These are phyloP conservation scores for Grantiella picta DNA, from an alignment of 2,113 vertebrate species.

Conservation along the genomic window DNA sequence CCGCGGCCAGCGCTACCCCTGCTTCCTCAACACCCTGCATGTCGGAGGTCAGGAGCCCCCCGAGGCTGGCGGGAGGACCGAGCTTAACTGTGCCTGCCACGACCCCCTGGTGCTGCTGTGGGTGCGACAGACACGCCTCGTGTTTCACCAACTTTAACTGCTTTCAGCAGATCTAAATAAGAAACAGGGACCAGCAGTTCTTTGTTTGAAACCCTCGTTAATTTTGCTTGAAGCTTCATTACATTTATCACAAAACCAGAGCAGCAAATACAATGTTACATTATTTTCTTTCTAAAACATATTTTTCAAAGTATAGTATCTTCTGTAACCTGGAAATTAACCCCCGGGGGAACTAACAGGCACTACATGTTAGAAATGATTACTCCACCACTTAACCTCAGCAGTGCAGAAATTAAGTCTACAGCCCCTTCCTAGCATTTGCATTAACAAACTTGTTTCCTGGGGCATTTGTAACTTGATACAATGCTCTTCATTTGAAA, in stretches of 20 bases:
- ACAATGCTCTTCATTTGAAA: background rate
- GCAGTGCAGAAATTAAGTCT: background rate
- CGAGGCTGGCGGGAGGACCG: background rate
- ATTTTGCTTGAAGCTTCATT: background rate
- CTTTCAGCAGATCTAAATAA: background rate
- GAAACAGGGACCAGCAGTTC: background rate
- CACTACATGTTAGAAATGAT: background rate
- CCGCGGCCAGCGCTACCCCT: constrained; percentile 75
- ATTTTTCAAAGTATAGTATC: background rate
- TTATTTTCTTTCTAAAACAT: background rate
- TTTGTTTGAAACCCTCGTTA: background rate
- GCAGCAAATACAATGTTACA: background rate
- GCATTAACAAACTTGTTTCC: background rate
- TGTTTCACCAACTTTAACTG: accelerated
- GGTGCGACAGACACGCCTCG: accelerated
- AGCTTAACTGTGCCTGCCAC: accelerated
- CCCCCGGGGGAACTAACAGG: background rate
- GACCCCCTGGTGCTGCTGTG: accelerated
- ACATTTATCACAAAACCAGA: background rate
- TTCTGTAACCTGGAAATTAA: background rate
- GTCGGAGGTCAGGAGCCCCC: constrained; percentile 81
- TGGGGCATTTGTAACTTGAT: background rate
- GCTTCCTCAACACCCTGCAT: constrained; percentile 86
- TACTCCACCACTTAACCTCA: background rate
- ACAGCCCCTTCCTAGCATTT: background rate